Evolutionary conservation across 2,113 vertebrate genomes (phyloP), one percentile per base, ranked within the genome.

Genomic region (Rhizomys pruinosus): DNA sequence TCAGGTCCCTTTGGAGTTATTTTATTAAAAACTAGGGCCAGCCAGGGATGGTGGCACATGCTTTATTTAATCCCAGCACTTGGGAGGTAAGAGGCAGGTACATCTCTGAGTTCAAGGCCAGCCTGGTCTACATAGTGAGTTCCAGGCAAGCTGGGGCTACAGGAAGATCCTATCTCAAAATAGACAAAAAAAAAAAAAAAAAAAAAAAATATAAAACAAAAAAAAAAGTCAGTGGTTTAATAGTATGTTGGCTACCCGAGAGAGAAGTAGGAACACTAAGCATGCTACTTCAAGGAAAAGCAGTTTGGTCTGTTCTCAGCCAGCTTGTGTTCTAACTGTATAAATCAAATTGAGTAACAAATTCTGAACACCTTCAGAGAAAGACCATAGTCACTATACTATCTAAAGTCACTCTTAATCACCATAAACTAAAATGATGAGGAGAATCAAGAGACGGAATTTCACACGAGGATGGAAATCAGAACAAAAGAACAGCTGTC

Each of bases 401-500:
- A 12, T 91, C 16, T 68, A 68, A 91, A 91, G 11, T 77, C 73
- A 55, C 87, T 90, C 37, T n/a, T n/a, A n/a, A 55, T 27, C 39
- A 73, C 8, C 59, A 61, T 61, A 61, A 61, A 61, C 16, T 61
- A 61, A 22, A 16, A 22, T 61, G 22, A 22, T 61, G 59, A 95
- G 66, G 47, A 52, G 47, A 52, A 52, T 81, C 27, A 90, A 80
- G 57, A 81, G n/a, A n/a, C n/a, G n/a, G n/a, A n/a, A n/a, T n/a
- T n/a, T n/a, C n/a, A n/a, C n/a, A n/a, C n/a, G n/a, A n/a, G 23
- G n/a, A 92, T 94, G 79, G 61, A 52, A 94, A 47, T 80, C 94
- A 96, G 52, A 95, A 84, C 66, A 52, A 94, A 88, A 77, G 57
- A 87, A 69, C 9, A 92, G 15, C 11, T 64, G 23, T 20, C 23